These are phyloP conservation scores for Sycophila sp. DNA, from an alignment of 1,140 invertebrate genomes.

Conservation along the genomic window DNA sequence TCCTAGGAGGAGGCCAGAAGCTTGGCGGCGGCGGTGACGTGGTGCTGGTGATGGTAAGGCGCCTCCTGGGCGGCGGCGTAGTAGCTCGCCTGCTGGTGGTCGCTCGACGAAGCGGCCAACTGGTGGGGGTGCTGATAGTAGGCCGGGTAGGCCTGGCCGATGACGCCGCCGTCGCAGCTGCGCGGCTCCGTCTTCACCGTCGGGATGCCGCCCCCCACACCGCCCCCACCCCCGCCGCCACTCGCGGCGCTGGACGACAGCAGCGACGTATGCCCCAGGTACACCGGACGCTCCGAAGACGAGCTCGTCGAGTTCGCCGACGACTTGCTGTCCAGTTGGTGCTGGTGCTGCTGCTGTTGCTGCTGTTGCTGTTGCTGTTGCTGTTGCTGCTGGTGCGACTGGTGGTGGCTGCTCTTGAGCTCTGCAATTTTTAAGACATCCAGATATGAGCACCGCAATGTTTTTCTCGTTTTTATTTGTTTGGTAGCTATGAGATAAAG, in stretches of 20 bases:
- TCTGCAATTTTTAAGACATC: conserved; percentile 43
- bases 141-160: conserved; percentile 60
- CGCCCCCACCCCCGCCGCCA: conserved; percentile 58
- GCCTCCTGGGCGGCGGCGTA: conserved; percentile 61
- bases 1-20: conserved; percentile 81
- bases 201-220: conserved; percentile 44
- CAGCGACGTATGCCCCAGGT: conserved; percentile 62
- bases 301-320: conserved; percentile 52
- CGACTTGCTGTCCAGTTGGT: conserved; percentile 55
- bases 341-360: conserved; percentile 52
- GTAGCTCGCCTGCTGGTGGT: conserved; percentile 58
- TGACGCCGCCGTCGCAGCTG: conserved; percentile 60
- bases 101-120: conserved; percentile 54
- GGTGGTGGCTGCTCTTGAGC: conserved; percentile 48
- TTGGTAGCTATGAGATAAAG: too few relatives aligned
- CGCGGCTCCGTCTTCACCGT: conserved; percentile 65
- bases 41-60: conserved; percentile 81
- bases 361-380: conserved; percentile 45
- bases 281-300: conserved; percentile 57
- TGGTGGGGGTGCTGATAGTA: conserved; percentile 65
- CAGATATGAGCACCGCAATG: too few relatives aligned
- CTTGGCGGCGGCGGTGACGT: conserved; percentile 82
- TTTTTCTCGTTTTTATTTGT: too few relatives aligned
- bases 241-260: conserved; percentile 54
- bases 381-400: conserved; percentile 12